These are phyloP conservation scores for Lagria hirta DNA, from an alignment of 2,888 invertebrate genomes.

Conservation along the genomic window DNA sequence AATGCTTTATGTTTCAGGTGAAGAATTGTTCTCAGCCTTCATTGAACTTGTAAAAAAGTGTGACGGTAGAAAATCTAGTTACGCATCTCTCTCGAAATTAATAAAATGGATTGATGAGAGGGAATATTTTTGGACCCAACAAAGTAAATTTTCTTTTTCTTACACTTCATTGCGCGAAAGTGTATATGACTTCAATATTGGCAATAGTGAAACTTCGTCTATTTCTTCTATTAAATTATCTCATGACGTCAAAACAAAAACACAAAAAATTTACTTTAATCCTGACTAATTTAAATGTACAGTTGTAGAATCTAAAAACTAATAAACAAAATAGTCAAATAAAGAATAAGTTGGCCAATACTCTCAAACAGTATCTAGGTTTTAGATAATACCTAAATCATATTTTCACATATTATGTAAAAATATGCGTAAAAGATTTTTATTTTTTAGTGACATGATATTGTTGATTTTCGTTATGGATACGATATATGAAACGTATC, in stretches of 20 bases:
- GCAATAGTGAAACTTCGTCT: background rate
- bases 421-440: too few relatives aligned
- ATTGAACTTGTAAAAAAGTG: constrained; percentile 7
- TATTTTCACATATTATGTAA: too few relatives aligned
- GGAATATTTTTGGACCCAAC: constrained; percentile 14
- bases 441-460: too few relatives aligned
- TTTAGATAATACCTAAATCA: too few relatives aligned
- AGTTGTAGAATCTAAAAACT: too few relatives aligned
- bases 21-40: constrained; percentile 16
- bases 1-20: constrained; percentile 10
- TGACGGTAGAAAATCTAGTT: constrained; percentile 6
- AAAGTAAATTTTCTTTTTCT: constrained; percentile 9
- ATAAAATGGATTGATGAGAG: constrained; percentile 14
- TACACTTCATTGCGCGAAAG: constrained; percentile 3
- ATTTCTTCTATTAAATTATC: background rate
- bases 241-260: background rate
- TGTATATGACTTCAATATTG: background rate
- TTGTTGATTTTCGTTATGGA: too few relatives aligned
- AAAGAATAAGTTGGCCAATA: too few relatives aligned
- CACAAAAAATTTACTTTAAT: background rate
- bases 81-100: constrained; percentile 8
- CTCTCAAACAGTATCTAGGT: too few relatives aligned
- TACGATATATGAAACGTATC: too few relatives aligned
- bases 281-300: background rate
- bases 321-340: too few relatives aligned